Conservation (phyloP, 2,113 vertebrate genomes). For the Pipa parva region DNA sequence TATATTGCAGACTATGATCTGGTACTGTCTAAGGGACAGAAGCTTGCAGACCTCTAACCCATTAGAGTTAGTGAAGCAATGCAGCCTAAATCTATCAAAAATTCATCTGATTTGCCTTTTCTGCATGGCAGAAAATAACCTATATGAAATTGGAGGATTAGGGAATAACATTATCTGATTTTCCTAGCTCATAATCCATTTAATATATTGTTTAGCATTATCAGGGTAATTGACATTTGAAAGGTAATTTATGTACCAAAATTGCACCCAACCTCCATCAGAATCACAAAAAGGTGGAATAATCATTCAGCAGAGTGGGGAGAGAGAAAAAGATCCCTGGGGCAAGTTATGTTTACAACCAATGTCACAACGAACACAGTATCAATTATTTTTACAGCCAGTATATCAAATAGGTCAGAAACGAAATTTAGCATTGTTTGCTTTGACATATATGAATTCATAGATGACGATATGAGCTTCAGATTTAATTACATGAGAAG, state of each 20-base stretch:
- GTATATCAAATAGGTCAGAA: conserved; percentile 17
- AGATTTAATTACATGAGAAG: not conserved
- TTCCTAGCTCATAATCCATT: conserved; percentile 40
- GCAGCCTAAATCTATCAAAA: conserved; percentile 1
- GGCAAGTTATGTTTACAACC: conserved; percentile 22
- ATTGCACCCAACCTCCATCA: conserved; percentile 18
- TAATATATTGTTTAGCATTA: conserved; percentile 35
- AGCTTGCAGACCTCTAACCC: not conserved
- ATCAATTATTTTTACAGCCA: conserved; percentile 6
- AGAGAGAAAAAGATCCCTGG: conserved; percentile 22
- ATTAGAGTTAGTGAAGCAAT: not conserved
- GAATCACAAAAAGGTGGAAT: conserved; percentile 6
- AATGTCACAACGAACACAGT: conserved; percentile 22
- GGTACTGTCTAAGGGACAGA: not conserved
- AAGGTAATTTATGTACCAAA: conserved; percentile 41
- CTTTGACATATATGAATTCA: not conserved
- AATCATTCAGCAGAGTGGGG: conserved; percentile 18
- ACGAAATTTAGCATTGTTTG: not conserved
- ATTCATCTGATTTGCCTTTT: conserved; percentile 14
- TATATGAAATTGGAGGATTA: too few relatives aligned
- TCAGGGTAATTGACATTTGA: conserved; percentile 41
- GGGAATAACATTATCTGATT: too few relatives aligned
- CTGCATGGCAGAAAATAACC: too few relatives aligned
- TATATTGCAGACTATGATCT: too few relatives aligned
- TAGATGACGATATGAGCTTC: not conserved